Percentiles rank a stretch among this genome's conserved stretches.
phyloP scores from a whole-genome alignment of 2,888 invertebrate genomes.

The Tridacna gigas region DNA sequence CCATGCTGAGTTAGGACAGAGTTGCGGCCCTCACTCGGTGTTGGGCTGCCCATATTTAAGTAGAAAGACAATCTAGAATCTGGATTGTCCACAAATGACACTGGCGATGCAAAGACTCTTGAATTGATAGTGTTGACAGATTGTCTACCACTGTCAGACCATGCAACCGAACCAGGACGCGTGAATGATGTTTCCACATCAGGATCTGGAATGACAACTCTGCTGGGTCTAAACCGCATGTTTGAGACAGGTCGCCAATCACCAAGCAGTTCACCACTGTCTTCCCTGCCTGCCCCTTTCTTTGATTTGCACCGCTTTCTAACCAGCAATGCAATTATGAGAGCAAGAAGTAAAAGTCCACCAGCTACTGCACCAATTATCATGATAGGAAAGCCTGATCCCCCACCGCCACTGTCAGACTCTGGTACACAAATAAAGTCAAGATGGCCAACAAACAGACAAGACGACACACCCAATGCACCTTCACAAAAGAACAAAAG shows the following conservation, averaged over 20 bases:
- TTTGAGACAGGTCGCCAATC: background rate
- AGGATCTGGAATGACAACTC: background rate
- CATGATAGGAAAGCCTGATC: slow-evolving; percentile 23
- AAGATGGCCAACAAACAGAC: slow-evolving; percentile 68
- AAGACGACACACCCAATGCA: slow-evolving; percentile 64
- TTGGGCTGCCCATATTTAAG: background rate
- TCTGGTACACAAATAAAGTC: slow-evolving; percentile 56
- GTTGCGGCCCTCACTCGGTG: background rate
- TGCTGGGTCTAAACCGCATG: slow-evolving; percentile 1
- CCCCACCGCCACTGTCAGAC: background rate
- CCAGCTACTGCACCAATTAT: slow-evolving; percentile 37
- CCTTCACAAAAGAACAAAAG: slow-evolving; percentile 72
- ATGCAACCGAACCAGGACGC: slow-evolving; percentile 1
- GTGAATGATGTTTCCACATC: slow-evolving; percentile 23
- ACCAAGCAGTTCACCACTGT: slow-evolving; percentile 10
- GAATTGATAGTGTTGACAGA: slow-evolving; percentile 33
- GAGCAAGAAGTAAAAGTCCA: slow-evolving; percentile 19
- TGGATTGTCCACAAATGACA: slow-evolving; percentile 37
- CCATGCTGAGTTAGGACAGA: background rate
- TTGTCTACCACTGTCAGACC: slow-evolving; percentile 33
- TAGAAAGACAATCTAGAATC: slow-evolving; percentile 7
- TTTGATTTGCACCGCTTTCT: background rate
- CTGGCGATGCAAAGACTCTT: slow-evolving; percentile 45
- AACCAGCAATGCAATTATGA: background rate
- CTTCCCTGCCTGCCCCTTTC: background rate